These are phyloP conservation scores for Penaeus monodon DNA, from an alignment of 2,888 invertebrate species.

Conservation along the genomic window DNA sequence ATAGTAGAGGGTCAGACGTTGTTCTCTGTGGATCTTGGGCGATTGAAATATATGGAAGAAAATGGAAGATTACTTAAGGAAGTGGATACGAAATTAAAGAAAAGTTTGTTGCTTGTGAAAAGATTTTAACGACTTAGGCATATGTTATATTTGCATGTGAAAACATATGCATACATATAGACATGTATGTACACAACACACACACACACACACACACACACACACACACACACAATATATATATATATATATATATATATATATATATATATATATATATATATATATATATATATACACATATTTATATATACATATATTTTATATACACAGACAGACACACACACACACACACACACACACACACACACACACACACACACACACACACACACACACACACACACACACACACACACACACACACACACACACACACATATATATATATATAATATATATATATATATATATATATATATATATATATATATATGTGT, in stretches of 20 bases:
- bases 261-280: background rate
- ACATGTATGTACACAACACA: background rate
- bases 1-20: too few species aligned
- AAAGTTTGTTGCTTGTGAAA: too few species aligned
- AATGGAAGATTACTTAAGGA: too few species aligned
- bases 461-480: too few species aligned
- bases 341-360: background rate
- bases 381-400: too few species aligned
- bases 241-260: background rate
- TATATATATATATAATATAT: slow-evolving; percentile 17
- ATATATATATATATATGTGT: background rate
- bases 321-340: background rate
- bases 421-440: background rate
- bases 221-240: background rate
- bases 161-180: too few species aligned
- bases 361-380: background rate
- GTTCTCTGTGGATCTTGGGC: too few species aligned
- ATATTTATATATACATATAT: background rate
- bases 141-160: too few species aligned
- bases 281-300: background rate
- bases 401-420: background rate
- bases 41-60: too few species aligned
- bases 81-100: too few species aligned
- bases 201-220: background rate
- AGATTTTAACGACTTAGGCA: too few species aligned